These are phyloP conservation scores for Diaperis boleti DNA, from an alignment of 2,888 invertebrate species.

Conservation along the genomic window DNA sequence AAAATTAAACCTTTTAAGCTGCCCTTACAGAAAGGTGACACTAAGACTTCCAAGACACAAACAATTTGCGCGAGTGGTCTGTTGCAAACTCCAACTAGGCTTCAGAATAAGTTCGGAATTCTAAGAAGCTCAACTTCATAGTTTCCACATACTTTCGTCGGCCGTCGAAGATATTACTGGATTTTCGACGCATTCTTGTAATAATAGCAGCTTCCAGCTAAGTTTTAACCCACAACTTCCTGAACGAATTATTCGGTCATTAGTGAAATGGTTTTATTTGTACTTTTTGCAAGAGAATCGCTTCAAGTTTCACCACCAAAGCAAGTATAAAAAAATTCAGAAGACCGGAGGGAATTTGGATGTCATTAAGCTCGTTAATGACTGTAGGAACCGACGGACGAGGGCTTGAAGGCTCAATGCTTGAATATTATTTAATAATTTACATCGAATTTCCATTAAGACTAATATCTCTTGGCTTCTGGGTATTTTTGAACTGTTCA, in stretches of 20 bases:
- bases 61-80: neutral
- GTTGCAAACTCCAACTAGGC: neutral
- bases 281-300: no score
- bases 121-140: slow-evolving; percentile 15
- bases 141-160: slow-evolving; percentile 18
- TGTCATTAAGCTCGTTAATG: slow-evolving; percentile 9
- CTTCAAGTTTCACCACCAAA: no score
- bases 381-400: slow-evolving; percentile 8
- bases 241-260: slow-evolving; percentile 33
- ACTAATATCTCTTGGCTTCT: slow-evolving; percentile 11
- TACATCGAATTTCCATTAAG: slow-evolving; percentile 28
- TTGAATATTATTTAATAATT: slow-evolving; percentile 29
- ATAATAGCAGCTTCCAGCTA: neutral
- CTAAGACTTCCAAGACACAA: slow-evolving; percentile 3
- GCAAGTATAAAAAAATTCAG: slow-evolving; percentile 15
- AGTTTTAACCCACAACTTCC: slow-evolving; percentile 25
- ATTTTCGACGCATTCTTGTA: slow-evolving; percentile 27
- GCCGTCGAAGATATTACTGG: slow-evolving; percentile 17
- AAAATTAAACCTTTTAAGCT: slow-evolving; percentile 3
- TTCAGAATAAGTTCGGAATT: slow-evolving; percentile 8
- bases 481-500: neutral
- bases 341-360: slow-evolving; percentile 11
- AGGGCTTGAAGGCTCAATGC: slow-evolving; percentile 5
- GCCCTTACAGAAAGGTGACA: slow-evolving; percentile 8
- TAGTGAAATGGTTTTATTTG: slow-evolving; percentile 20